Conservation (phyloP, 2,888 invertebrate genomes). For the Himalopsyche japonica region DNA sequence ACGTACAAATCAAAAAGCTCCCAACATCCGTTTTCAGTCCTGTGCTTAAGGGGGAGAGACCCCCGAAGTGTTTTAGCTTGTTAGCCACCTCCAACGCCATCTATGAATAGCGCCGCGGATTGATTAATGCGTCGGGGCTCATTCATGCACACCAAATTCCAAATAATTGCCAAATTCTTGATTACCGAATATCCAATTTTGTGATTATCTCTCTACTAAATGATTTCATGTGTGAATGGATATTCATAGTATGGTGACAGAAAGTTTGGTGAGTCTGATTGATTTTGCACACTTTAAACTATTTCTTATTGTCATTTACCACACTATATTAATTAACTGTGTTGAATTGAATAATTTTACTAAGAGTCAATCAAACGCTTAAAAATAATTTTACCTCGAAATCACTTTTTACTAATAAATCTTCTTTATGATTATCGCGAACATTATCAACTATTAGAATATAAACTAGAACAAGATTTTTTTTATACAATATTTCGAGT, state of each 20-base stretch:
- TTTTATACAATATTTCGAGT: too few relatives aligned
- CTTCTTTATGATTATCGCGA: too few relatives aligned
- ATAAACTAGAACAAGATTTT: too few relatives aligned
- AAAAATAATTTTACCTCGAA: too few relatives aligned
- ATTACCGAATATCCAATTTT: not conserved
- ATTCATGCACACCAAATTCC: not conserved
- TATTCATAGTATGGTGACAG: not conserved
- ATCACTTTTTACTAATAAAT: too few relatives aligned
- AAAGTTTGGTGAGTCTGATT: not conserved
- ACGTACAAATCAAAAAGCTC: slow-evolving; percentile 27
- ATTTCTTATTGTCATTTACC: too few relatives aligned
- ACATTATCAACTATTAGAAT: too few relatives aligned
- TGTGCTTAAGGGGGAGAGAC: not conserved
- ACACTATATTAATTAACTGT: too few relatives aligned
- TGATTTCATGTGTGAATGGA: not conserved
- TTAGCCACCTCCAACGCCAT: not conserved
- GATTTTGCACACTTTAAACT: too few relatives aligned
- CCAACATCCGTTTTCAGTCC: not conserved
- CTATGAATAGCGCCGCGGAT: not conserved
- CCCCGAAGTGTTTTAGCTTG: slow-evolving; percentile 4
- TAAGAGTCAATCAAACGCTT: too few relatives aligned
- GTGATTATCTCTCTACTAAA: not conserved
- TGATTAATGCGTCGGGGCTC: slow-evolving; percentile 1
- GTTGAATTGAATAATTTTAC: too few relatives aligned
- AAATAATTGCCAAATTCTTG: not conserved